These are phyloP conservation scores for Mormyrus hasselquistii DNA, from an alignment of 2,797 vertebrate genomes.

Conservation along the genomic window DNA sequence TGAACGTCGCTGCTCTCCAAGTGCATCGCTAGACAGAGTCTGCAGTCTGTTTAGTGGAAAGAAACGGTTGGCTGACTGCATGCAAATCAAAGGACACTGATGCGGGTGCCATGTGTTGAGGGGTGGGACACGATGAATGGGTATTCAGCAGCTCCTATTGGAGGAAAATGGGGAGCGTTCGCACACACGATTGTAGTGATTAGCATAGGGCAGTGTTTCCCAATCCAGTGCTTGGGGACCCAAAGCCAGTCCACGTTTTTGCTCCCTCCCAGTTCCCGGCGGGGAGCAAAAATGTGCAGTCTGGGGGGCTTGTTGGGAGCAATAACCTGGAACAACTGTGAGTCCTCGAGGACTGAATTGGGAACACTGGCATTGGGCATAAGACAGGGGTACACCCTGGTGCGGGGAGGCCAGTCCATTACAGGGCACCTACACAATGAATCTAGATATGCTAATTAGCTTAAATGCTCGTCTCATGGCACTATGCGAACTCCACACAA, in stretches of 20 bases:
- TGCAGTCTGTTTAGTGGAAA: not conserved
- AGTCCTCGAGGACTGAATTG: not conserved
- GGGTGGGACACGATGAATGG: not conserved
- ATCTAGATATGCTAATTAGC: not conserved
- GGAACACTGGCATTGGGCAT: not conserved
- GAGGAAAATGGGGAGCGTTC: not conserved
- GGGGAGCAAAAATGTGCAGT: not conserved
- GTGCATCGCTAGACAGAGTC: not conserved
- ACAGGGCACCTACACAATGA: not conserved
- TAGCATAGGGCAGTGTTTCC: not conserved
- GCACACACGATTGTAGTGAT: not conserved
- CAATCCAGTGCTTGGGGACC: not conserved
- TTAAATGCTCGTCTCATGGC: not conserved
- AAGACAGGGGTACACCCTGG: not conserved
- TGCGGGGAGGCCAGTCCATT: not conserved
- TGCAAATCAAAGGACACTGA: not conserved
- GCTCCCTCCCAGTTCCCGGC: not conserved
- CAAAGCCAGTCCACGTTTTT: not conserved
- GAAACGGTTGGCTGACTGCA: not conserved
- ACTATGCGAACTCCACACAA: not conserved
- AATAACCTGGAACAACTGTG: not conserved
- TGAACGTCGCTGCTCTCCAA: not conserved
- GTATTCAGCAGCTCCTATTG: not conserved
- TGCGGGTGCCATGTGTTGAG: not conserved
- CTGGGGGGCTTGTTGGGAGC: not conserved